Percentiles rank a stretch among this genome's conserved stretches.
Conservation (phyloP, 2,888 invertebrate species). For the Yponomeuta sedellus region DNA sequence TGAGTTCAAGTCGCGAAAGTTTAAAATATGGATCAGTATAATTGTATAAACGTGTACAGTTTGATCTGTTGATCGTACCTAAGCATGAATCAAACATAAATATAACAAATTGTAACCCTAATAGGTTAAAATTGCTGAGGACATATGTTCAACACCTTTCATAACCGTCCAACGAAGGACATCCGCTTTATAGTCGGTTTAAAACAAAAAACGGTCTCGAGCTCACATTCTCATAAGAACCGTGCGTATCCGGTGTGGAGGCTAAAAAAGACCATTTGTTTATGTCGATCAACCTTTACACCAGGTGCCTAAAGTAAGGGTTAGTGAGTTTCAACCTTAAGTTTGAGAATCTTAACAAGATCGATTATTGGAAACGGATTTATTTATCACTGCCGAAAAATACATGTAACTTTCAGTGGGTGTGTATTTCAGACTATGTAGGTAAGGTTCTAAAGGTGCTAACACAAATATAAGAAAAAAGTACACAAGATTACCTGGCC, state of each 20-base stretch:
- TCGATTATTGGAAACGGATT: background rate
- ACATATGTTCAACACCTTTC: constrained; percentile 76
- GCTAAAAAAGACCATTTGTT: constrained; percentile 71
- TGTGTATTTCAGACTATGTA: too few species aligned
- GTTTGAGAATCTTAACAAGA: background rate
- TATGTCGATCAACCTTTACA: background rate
- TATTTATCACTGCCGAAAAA: too few species aligned
- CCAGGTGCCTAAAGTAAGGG: background rate
- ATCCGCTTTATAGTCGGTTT: constrained; percentile 70
- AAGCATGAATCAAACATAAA: background rate
- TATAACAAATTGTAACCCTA: constrained; percentile 18
- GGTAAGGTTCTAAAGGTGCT: too few species aligned
- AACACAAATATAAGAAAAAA: too few species aligned
- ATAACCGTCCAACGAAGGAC: constrained; percentile 74
- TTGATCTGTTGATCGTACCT: background rate
- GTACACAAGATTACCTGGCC: too few species aligned
- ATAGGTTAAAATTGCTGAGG: constrained; percentile 42
- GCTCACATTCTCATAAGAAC: constrained; percentile 75
- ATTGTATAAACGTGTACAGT: background rate
- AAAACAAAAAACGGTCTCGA: constrained; percentile 45
- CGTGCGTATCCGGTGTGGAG: constrained; percentile 71
- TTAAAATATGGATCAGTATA: too few species aligned
- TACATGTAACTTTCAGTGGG: too few species aligned
- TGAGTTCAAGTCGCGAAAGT: too few species aligned
- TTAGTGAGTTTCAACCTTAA: background rate